Conservation (phyloP, 2,888 invertebrate species). For the Margaritifera margaritifera region DNA sequence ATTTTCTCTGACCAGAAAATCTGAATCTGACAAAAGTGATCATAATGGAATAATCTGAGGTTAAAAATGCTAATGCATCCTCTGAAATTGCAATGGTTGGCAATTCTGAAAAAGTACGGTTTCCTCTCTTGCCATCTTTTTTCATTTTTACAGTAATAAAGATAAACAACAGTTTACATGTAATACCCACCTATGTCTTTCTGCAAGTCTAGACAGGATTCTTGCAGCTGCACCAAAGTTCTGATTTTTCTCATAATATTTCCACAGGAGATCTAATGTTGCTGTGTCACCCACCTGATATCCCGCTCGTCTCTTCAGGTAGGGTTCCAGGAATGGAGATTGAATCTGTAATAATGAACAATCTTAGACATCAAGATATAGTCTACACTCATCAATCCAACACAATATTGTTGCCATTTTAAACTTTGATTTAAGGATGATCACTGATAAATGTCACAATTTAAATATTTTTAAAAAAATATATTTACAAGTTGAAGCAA, state of each 20-base stretch:
- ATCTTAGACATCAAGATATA: neutral
- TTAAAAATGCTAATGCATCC: too few species aligned
- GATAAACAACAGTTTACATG: neutral
- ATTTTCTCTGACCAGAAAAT: too few species aligned
- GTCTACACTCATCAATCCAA: neutral
- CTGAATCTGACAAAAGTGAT: too few species aligned
- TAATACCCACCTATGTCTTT: conserved; percentile 74
- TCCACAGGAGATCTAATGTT: conserved; percentile 91
- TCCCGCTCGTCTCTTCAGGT: conserved; percentile 76
- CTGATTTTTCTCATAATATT: conserved; percentile 92
- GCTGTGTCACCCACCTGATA: conserved; percentile 75
- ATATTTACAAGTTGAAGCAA: too few species aligned
- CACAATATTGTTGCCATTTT: too few species aligned
- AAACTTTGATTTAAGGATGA: too few species aligned
- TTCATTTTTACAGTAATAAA: neutral
- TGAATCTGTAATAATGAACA: conserved; percentile 68
- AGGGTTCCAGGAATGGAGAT: conserved; percentile 83
- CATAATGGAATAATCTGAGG: too few species aligned
- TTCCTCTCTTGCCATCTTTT: too few species aligned
- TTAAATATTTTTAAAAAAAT: too few species aligned
- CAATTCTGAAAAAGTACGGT: too few species aligned
- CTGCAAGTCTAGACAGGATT: conserved; percentile 90
- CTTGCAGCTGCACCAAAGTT: conserved; percentile 94
- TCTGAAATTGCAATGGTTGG: too few species aligned
- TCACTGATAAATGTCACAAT: too few species aligned